phyloP scores from a whole-genome alignment of 2,888 invertebrate species.

The Dyspetes luteomarginatus region DNA sequence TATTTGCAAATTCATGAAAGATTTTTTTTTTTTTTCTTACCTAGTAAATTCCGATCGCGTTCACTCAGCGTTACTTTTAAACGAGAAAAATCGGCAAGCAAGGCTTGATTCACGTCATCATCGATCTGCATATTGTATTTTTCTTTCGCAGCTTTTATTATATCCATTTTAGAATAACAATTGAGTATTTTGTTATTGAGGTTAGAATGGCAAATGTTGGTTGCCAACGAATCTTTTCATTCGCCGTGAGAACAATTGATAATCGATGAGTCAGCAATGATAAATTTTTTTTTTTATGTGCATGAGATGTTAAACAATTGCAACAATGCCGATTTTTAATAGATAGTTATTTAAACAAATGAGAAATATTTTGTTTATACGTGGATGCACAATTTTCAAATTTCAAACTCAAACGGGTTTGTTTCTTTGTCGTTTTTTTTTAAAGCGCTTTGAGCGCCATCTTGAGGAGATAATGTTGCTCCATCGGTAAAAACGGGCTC shows the following conservation, averaged over 20 bases:
- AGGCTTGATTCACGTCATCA: constrained; percentile 28
- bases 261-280: not conserved
- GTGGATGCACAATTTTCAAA: not conserved
- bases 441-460: not conserved
- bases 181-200: too few species aligned
- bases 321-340: not conserved
- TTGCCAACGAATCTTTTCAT: not conserved
- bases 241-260: not conserved
- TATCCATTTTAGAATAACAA: too few species aligned
- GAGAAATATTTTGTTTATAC: not conserved
- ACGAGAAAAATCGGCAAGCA: not conserved
- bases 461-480: too few species aligned
- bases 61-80: constrained; percentile 41
- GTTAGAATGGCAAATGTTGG: constrained; percentile 6
- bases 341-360: not conserved
- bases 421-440: too few species aligned
- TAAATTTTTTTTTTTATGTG: not conserved
- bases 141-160: constrained; percentile 49
- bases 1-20: not conserved
- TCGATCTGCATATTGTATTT: constrained; percentile 40
- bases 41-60: constrained; percentile 47
- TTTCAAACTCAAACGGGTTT: not conserved
- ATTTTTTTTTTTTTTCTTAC: constrained; percentile 38
- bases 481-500: too few species aligned
- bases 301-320: not conserved